Conservation (phyloP, 2,797 vertebrate genomes). For the Benthosema pterotum region DNA sequence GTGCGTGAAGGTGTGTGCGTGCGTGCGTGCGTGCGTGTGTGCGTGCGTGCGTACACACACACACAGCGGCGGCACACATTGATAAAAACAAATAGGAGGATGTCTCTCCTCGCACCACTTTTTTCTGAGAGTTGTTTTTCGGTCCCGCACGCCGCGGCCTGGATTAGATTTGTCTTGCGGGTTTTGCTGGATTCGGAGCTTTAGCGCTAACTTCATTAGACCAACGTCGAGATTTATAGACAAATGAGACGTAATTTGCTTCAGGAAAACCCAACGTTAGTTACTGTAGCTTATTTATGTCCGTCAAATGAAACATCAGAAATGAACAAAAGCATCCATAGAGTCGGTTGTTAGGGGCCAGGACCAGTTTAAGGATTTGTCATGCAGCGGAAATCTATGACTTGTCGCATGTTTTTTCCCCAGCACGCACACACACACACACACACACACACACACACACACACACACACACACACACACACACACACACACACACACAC, state of each 20-base stretch:
- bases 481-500: neutral
- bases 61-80: slow-evolving; percentile 14
- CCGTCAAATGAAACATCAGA: slow-evolving; percentile 9
- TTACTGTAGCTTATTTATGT: slow-evolving; percentile 17
- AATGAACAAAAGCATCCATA: neutral
- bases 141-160: slow-evolving; percentile 20
- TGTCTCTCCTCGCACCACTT: slow-evolving; percentile 13
- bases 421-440: neutral
- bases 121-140: slow-evolving; percentile 27
- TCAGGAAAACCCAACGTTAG: neutral
- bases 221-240: slow-evolving; percentile 9
- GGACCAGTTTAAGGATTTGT: neutral
- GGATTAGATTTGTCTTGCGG: slow-evolving; percentile 11
- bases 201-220: slow-evolving; percentile 24
- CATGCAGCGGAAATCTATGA: neutral
- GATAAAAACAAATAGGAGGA: slow-evolving; percentile 37
- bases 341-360: neutral
- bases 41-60: no score
- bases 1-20: no score
- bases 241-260: slow-evolving; percentile 5
- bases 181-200: slow-evolving; percentile 8
- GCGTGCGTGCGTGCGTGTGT: no score
- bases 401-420: neutral
- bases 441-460: neutral
- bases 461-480: neutral